Percentiles rank a stretch among this genome's conserved stretches.
Conservation (phyloP, 2,113 vertebrate genomes). For the Ochotona princeps region DNA sequence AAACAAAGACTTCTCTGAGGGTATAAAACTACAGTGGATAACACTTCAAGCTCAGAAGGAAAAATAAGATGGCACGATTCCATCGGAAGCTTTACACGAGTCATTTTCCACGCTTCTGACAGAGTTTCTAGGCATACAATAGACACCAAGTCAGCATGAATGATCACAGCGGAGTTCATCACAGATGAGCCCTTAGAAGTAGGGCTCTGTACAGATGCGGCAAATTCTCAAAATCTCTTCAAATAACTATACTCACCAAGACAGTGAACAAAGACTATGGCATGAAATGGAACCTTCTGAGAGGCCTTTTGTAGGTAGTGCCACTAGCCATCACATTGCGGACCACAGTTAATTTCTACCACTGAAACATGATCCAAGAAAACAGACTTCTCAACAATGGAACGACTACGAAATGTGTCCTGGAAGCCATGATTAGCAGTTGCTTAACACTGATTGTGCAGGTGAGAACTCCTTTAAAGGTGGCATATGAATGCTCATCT, state of each 20-base stretch:
- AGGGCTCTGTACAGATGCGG: background rate
- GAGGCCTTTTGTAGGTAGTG: background rate
- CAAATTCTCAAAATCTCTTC: background rate
- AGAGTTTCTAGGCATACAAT: background rate
- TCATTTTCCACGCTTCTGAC: background rate
- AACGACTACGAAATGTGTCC: background rate
- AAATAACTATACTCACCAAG: background rate
- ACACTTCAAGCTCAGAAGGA: background rate
- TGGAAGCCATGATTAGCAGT: background rate
- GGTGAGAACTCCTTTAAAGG: constrained; percentile 26
- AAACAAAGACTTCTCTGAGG: background rate
- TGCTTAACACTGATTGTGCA: background rate
- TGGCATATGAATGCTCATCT: background rate
- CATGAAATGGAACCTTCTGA: background rate
- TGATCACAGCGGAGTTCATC: background rate
- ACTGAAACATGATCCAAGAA: constrained; percentile 39
- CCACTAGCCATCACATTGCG: background rate
- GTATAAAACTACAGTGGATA: background rate
- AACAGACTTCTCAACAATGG: constrained; percentile 32
- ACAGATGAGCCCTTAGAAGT: background rate
- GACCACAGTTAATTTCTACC: constrained; percentile 32
- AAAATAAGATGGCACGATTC: constrained; percentile 23
- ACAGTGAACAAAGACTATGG: background rate
- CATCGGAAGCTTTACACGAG: background rate
- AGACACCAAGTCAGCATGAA: background rate